phyloP scores from a whole-genome alignment of 2,113 vertebrate species.

The Pomatostomus ruficeps region DNA sequence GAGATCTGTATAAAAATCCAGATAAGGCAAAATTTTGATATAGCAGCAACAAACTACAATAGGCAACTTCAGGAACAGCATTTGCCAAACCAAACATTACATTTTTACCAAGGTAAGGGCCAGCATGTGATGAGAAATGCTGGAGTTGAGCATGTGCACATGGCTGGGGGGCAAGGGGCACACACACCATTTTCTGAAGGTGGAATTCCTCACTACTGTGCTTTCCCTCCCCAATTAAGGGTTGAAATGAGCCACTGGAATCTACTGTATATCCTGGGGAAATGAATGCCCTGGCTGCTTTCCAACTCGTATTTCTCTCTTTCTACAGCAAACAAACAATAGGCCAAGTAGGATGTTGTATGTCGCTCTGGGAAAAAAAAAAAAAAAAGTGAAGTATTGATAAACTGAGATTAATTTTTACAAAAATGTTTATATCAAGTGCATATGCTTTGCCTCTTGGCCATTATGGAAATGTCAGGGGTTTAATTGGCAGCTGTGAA shows the following conservation, averaged over 20 bases:
- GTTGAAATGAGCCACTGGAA: conserved; percentile 45
- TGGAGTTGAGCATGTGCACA: background rate
- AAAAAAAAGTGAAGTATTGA: conserved; percentile 48
- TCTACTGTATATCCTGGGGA: conserved; percentile 51
- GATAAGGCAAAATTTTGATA: background rate
- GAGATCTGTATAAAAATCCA: background rate
- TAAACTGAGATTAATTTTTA: conserved; percentile 64
- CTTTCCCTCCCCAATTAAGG: conserved; percentile 40
- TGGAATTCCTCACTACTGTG: conserved; percentile 14
- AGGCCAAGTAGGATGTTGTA: conserved; percentile 32
- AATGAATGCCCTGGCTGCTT: conserved; percentile 47
- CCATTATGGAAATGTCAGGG: conserved; percentile 77
- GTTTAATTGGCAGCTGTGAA: conserved; percentile 86
- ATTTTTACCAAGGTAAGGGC: background rate
- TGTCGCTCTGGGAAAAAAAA: background rate
- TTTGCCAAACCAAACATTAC: background rate
- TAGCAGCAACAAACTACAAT: background rate
- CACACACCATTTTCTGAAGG: background rate
- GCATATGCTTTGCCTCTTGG: conserved; percentile 76
- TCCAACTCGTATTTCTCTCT: conserved; percentile 22
- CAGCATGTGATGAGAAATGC: background rate
- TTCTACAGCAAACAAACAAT: conserved; percentile 49
- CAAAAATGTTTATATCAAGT: conserved; percentile 74
- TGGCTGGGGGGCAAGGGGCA: background rate
- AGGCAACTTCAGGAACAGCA: background rate